Percentiles rank a stretch among this genome's conserved stretches.
Evolutionary conservation across 2,797 vertebrate species (phyloP).

Genomic region (Oreortyx pictus): DNA sequence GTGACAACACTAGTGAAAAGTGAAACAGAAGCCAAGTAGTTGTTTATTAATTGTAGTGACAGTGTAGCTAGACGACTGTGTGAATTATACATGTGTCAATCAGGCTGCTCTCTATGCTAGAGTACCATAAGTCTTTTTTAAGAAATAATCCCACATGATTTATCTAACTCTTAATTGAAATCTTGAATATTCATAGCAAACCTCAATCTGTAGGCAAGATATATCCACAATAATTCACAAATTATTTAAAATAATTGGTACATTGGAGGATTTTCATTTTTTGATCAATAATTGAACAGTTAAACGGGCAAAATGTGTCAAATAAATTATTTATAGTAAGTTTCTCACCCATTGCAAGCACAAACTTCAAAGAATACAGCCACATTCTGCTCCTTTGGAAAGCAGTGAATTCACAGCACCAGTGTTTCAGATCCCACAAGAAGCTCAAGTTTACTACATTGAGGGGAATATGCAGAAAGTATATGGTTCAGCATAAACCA

Average conservation of each 20-base stretch:
- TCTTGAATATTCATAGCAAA: constrained; percentile 59
- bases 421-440: not conserved
- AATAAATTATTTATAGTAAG: constrained; percentile 57
- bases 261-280: constrained; percentile 32
- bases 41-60: not conserved
- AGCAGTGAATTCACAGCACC: not conserved
- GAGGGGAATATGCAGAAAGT: accelerated
- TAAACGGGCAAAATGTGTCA: constrained; percentile 58
- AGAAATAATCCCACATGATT: not conserved
- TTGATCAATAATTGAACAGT: constrained; percentile 72
- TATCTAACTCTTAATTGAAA: not conserved
- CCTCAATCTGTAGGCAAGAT: constrained; percentile 49
- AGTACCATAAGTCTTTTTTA: not conserved
- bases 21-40: not conserved
- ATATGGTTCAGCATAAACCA: not conserved
- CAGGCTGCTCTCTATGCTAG: not conserved
- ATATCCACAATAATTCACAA: constrained; percentile 51
- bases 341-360: not conserved
- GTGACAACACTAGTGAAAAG: not conserved
- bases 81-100: not conserved
- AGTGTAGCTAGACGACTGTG: not conserved
- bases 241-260: constrained; percentile 66
- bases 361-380: constrained; percentile 41
- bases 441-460: not conserved
- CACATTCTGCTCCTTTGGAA: not conserved